A percentile compares a stretch with the other conserved stretches of the same genome.
Evolutionary conservation across 2,797 vertebrate species (phyloP).

Genomic region (Ispidina lecontei): DNA sequence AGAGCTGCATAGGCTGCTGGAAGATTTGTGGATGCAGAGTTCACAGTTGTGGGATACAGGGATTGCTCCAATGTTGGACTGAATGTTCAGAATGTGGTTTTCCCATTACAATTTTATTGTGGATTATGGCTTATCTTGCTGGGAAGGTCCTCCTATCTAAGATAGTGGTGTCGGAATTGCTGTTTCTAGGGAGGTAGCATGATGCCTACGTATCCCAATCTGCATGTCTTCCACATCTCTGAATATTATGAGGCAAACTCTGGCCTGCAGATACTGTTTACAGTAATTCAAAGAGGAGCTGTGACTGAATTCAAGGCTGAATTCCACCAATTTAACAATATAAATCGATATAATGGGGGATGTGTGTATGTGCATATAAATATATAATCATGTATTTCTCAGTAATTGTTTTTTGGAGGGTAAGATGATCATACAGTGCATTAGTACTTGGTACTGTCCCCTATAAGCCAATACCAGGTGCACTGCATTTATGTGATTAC

Average conservation of each 20-base stretch:
- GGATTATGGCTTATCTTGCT: background rate
- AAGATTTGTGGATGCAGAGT: background rate
- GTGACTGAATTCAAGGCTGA: background rate
- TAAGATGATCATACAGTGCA: background rate
- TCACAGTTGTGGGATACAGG: background rate
- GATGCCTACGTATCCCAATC: background rate
- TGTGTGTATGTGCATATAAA: background rate
- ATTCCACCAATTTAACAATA: background rate
- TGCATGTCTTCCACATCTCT: background rate
- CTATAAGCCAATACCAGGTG: background rate
- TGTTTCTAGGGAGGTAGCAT: background rate
- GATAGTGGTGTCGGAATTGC: background rate
- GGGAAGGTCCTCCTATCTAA: background rate
- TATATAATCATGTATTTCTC: fast-evolving
- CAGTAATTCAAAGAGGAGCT: background rate
- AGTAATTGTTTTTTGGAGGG: background rate
- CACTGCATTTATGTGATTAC: background rate
- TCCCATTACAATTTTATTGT: fast-evolving
- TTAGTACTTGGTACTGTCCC: background rate
- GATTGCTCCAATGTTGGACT: fast-evolving
- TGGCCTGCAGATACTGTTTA: background rate
- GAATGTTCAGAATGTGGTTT: background rate
- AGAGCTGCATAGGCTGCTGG: background rate
- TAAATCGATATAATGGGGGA: fast-evolving
- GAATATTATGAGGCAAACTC: background rate